phyloP scores from a whole-genome alignment of 2,113 vertebrate genomes.

The Osmerus mordax region DNA sequence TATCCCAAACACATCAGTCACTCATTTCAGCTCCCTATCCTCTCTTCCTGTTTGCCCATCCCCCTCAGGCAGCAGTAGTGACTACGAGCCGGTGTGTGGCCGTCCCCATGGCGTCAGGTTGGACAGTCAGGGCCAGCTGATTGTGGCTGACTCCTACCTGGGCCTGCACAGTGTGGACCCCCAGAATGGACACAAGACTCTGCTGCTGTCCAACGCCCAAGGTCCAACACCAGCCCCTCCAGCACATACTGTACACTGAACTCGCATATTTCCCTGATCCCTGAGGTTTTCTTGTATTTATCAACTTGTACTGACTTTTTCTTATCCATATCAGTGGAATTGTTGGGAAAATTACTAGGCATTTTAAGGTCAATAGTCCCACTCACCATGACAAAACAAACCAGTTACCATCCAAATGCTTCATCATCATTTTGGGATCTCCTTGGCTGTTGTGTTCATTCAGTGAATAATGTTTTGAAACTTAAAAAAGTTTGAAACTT shows the following conservation, averaged over 20 bases:
- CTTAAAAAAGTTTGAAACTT: too few species aligned
- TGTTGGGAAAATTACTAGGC: too few species aligned
- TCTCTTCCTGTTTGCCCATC: background rate
- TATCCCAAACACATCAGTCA: background rate
- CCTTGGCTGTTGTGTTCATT: too few species aligned
- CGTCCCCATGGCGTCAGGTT: constrained; percentile 63
- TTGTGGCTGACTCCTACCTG: constrained; percentile 70
- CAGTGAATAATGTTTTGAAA: too few species aligned
- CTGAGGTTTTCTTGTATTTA: too few species aligned
- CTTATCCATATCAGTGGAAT: too few species aligned
- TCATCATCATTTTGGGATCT: too few species aligned
- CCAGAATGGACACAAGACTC: constrained; percentile 61
- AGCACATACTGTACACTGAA: background rate
- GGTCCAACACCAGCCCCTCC: constrained; percentile 37
- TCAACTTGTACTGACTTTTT: too few species aligned
- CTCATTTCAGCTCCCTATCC: background rate
- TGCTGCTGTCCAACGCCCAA: constrained; percentile 57
- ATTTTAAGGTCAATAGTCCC: too few species aligned
- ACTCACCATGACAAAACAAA: too few species aligned
- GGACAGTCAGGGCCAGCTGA: constrained; percentile 58
- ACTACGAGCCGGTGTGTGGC: constrained; percentile 67
- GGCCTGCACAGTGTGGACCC: constrained; percentile 66
- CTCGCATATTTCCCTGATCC: background rate
- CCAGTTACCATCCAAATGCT: too few species aligned
- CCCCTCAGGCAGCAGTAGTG: constrained; percentile 61